These are phyloP conservation scores for Accipiter virgatus DNA, from an alignment of 2,113 vertebrate species.

Conservation along the genomic window DNA sequence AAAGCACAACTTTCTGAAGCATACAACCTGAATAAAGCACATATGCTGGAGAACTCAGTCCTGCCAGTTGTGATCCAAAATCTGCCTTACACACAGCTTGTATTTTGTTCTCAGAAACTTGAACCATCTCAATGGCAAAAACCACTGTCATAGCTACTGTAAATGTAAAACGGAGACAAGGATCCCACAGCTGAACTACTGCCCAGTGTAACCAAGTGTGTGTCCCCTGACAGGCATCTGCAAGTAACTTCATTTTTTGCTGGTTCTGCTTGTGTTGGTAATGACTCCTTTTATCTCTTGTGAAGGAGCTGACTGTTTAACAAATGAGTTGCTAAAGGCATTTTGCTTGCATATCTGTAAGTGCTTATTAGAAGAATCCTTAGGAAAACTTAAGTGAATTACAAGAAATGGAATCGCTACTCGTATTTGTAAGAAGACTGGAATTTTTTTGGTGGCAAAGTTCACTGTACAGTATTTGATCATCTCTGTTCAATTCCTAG, in stretches of 20 bases:
- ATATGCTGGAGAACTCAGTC: not conserved
- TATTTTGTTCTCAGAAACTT: not conserved
- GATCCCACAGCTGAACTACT: not conserved
- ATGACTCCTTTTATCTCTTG: constrained; percentile 70
- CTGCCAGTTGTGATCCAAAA: not conserved
- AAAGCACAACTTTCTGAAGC: not conserved
- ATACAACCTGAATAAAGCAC: not conserved
- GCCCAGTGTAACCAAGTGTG: not conserved
- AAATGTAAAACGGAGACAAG: not conserved
- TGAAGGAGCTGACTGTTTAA: constrained; percentile 79
- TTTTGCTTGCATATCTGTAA: constrained; percentile 68
- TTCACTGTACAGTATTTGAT: not conserved
- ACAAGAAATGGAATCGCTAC: not conserved
- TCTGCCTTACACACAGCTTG: not conserved
- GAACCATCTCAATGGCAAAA: not conserved
- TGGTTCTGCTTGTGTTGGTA: constrained; percentile 55
- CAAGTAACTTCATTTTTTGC: constrained; percentile 30
- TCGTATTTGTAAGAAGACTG: not conserved
- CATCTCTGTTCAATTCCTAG: not conserved
- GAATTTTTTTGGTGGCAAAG: not conserved
- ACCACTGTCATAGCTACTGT: not conserved
- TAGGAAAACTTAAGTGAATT: constrained; percentile 57
- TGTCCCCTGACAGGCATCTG: constrained; percentile 42
- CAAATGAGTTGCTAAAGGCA: constrained; percentile 81
- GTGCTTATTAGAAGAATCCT: constrained; percentile 63